Base-by-base conservation (phyloP, 2,113 vertebrate genomes). In the Scortum barcoo region DNA sequence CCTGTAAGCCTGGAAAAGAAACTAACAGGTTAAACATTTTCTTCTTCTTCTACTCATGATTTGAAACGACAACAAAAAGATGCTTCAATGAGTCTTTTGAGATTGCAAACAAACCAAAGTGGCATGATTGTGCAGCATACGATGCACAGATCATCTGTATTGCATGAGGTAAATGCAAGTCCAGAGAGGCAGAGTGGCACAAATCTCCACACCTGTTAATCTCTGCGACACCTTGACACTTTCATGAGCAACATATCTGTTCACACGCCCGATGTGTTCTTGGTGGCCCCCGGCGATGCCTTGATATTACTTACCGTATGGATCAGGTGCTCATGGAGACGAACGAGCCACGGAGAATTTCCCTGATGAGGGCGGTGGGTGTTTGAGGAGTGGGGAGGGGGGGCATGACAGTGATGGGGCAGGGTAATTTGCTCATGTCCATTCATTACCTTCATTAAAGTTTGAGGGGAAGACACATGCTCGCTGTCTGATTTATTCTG, bases 381-480 rank as follows among this genome's bases (percentile, higher is more conserved):
- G 70, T 28, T 75, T 17, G 53, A 51, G 63, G 61, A 2, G 33
- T 3, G 46, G 61, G 70, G 70, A 44, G 70, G 33, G 33, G 46
- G 61, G 70, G 70, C 50, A 72, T 42, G 81, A 81, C 84, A 78
- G 60, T 13, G 48, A 85, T 13, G 78, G 67, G 71, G 82, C 72
- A 80, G 93, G 70, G 76, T 95, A 94, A 93, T 95, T 96, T 94
- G 88, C 87, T 92, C 81, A 10, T 91, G 90, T 92, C 79, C 87
- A 91, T 93, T 94, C 83, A 91, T 92, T 90, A 94, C 86, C 76
- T 93, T 96, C 93, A 95, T 96, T 92, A 95, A 93, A 90, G 85
- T 83, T 87, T 92, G 84, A 92, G 90, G 40, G 40, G 84, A 88
- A 76, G 86, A 95, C 94, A 93, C 91, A 93, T 83, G 86, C 57